Base-by-base conservation (phyloP, 2,113 vertebrate genomes). In the Zeus faber region DNA sequence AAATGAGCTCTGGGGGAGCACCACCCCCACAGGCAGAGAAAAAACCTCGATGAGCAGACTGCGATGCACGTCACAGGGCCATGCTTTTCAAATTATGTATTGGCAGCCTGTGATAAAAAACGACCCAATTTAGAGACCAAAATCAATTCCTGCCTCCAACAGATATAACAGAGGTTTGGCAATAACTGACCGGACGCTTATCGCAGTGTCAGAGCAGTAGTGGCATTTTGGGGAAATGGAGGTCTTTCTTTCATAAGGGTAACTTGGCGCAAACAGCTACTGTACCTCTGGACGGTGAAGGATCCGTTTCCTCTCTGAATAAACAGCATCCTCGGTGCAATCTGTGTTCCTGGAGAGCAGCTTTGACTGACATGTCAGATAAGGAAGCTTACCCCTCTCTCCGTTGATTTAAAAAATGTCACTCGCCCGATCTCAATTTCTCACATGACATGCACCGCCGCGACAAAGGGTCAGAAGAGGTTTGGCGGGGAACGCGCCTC, bases 61-160 rank as follows among this genome's bases (percentile, higher is more conserved):
- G 65, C 66, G 26, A 65, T 25, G 49, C 58, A 47, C 3, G 21
- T 58, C 18, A 49, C 16, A 57, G 58, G 68, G 75, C 62, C 54
- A 53, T 48, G 54, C 68, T 71, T 85, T 77, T 55, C 4, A 70
- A 81, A 83, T 81, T 60, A 78, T 76, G 73, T 74, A 82, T 62
- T 68, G 74, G 74, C 67, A 72, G 64, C 60, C 49, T 49, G 56
- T 80, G 74, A 84, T 77, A 81, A 81, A 82, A 82, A 81, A 83
- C 72, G 53, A 85, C 62, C 69, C 72, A 80, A 79, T 85, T 79
- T 71, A 54, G 48, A 65, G 77, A 58, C 66, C 54, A 72, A 76
- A 85, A 84, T 86, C 85, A 84, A 86, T 85, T 68, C 45, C 21
- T 40, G 44, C 29, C 64, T 41, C 63, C 54, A 58, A 53, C 39